Conservation (phyloP, 2,888 invertebrate species). For the Rosalia funebris region DNA sequence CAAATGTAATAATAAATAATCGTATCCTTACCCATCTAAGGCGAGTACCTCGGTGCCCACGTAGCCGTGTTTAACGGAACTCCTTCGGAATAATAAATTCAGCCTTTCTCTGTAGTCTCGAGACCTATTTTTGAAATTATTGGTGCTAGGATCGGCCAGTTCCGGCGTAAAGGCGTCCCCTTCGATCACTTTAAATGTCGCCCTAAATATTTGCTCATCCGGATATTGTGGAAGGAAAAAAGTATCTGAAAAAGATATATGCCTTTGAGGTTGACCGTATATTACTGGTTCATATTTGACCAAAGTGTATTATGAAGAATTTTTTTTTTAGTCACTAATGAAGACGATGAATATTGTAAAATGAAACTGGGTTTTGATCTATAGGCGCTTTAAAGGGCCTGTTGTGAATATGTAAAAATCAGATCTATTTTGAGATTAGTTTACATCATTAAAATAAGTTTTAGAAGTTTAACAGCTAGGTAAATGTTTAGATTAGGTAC, state of each 20-base stretch:
- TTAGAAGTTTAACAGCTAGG: too few species aligned
- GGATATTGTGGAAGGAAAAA: slow-evolving; percentile 77
- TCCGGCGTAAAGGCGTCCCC: slow-evolving; percentile 77
- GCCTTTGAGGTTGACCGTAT: too few species aligned
- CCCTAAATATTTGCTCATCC: slow-evolving; percentile 84
- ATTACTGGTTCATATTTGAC: too few species aligned
- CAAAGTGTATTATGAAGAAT: too few species aligned
- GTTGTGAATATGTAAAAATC: too few species aligned
- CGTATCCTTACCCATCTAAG: slow-evolving; percentile 78
- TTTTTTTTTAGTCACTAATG: too few species aligned
- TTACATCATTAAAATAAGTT: too few species aligned
- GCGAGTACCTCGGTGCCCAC: slow-evolving; percentile 84
- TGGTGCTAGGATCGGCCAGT: slow-evolving; percentile 74
- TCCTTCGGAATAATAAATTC: slow-evolving; percentile 78
- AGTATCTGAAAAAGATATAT: slow-evolving; percentile 69
- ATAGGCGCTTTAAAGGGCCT: too few species aligned
- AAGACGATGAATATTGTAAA: too few species aligned
- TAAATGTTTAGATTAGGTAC: too few species aligned
- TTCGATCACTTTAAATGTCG: slow-evolving; percentile 77
- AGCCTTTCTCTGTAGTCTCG: slow-evolving; percentile 80
- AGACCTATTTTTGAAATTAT: slow-evolving; percentile 78
- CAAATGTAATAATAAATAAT: background rate
- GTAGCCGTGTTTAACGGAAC: slow-evolving; percentile 79
- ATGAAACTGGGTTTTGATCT: too few species aligned
- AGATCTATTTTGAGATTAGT: too few species aligned